phyloP scores from a whole-genome alignment of 2,797 vertebrate species.

The Chloroceryle inda region DNA sequence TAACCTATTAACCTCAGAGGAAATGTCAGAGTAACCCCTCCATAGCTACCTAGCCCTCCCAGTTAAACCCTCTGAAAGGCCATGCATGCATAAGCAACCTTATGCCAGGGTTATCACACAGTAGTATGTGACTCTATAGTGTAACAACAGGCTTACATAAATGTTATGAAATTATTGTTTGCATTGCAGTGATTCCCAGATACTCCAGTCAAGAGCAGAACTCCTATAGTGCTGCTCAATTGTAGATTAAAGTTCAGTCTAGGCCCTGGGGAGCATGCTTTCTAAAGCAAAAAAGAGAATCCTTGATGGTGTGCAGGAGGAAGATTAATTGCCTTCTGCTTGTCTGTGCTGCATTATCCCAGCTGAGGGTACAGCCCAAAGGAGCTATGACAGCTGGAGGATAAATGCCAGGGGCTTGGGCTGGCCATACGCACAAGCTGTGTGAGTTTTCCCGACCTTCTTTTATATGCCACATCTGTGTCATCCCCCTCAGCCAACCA shows the following conservation, averaged over 20 bases:
- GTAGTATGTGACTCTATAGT: background rate
- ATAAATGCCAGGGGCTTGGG: background rate
- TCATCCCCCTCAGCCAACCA: background rate
- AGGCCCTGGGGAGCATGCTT: background rate
- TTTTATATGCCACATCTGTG: background rate
- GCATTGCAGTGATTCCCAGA: constrained; percentile 23
- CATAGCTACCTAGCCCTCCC: background rate
- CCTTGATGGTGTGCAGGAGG: background rate
- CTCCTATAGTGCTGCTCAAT: background rate
- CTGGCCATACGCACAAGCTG: background rate
- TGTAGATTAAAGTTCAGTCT: background rate
- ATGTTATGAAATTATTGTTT: constrained; percentile 47
- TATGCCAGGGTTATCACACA: background rate
- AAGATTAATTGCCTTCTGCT: background rate
- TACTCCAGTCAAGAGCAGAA: background rate
- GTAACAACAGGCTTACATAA: background rate
- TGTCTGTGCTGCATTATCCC: background rate
- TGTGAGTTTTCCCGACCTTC: too few species aligned
- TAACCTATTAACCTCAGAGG: background rate
- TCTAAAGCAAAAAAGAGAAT: background rate
- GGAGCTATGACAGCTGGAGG: background rate
- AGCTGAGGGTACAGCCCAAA: background rate
- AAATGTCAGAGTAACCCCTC: background rate
- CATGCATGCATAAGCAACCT: background rate
- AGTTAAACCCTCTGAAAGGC: background rate